Evolutionary conservation across 2,113 vertebrate genomes (phyloP).

Genomic region (Callaeas wilsoni): DNA sequence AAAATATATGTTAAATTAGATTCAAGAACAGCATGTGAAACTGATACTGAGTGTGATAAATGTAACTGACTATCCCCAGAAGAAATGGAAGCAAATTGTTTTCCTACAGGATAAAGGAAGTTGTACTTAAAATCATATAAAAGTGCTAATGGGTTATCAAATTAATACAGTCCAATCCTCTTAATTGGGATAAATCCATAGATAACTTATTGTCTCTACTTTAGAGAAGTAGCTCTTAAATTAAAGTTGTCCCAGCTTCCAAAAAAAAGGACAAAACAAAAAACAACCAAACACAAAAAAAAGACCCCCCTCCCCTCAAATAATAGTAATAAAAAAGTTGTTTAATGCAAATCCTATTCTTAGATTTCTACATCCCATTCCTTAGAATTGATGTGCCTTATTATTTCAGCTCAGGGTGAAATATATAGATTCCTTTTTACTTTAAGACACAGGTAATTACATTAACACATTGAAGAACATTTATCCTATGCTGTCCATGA

Average conservation of each 20-base stretch:
- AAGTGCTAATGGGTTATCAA: not conserved
- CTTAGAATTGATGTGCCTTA: not conserved
- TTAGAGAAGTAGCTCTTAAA: not conserved
- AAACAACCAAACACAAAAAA: not conserved
- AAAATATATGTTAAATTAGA: not conserved
- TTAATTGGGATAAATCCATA: not conserved
- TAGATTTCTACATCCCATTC: not conserved
- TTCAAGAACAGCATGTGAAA: not conserved
- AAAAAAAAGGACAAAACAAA: not conserved
- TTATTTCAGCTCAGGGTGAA: not conserved
- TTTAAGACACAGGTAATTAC: not conserved
- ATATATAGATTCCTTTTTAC: not conserved
- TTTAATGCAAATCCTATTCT: not conserved
- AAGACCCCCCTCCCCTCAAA: too few relatives aligned
- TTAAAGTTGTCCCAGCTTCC: rapidly evolving
- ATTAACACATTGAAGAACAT: not conserved
- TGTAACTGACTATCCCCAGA: not conserved
- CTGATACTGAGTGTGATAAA: not conserved
- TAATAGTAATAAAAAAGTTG: not conserved
- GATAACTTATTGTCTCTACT: not conserved
- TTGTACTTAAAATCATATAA: not conserved
- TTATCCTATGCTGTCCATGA: not conserved
- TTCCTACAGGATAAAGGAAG: not conserved
- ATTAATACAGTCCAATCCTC: not conserved
- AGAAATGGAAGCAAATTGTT: not conserved